These are phyloP conservation scores for Nomada hirtipes DNA, from an alignment of 2,888 invertebrate genomes.

Conservation along the genomic window DNA sequence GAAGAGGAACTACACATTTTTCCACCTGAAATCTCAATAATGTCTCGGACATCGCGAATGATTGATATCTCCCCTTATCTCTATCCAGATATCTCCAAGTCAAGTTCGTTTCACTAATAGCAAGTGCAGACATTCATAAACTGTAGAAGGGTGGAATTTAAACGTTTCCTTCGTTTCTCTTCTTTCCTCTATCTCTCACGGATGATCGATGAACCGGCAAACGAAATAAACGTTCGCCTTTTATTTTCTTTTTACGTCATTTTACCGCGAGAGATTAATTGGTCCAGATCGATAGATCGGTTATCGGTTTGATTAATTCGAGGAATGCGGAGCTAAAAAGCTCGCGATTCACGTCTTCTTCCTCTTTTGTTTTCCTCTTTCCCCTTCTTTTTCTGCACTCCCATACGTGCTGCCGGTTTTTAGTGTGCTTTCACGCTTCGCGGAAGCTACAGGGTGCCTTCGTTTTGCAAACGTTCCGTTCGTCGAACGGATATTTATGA, in stretches of 20 bases:
- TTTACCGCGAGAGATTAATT: conserved; percentile 25
- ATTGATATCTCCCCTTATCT: too few species aligned
- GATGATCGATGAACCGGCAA: conserved; percentile 6
- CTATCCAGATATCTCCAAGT: too few species aligned
- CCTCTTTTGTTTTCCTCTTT: neutral
- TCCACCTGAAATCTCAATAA: too few species aligned
- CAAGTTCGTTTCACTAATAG: neutral
- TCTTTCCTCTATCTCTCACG: neutral
- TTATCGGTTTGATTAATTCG: conserved; percentile 38
- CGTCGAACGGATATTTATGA: conserved; percentile 22
- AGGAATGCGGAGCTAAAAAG: conserved; percentile 22
- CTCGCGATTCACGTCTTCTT: neutral
- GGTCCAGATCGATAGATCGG: conserved; percentile 16
- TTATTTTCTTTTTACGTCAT: neutral
- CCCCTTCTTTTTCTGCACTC: neutral
- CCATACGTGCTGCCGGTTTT: neutral
- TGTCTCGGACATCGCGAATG: too few species aligned
- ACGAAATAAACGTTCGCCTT: neutral
- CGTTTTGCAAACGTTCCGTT: conserved; percentile 8
- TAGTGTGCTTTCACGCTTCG: conserved; percentile 21
- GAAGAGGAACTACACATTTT: too few species aligned
- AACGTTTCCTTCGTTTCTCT: neutral
- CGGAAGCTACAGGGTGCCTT: conserved; percentile 1
- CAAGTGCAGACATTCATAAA: neutral
- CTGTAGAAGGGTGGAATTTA: neutral